Conservation (phyloP, 1,140 invertebrate genomes). For the Propsilocerus akamusi region DNA sequence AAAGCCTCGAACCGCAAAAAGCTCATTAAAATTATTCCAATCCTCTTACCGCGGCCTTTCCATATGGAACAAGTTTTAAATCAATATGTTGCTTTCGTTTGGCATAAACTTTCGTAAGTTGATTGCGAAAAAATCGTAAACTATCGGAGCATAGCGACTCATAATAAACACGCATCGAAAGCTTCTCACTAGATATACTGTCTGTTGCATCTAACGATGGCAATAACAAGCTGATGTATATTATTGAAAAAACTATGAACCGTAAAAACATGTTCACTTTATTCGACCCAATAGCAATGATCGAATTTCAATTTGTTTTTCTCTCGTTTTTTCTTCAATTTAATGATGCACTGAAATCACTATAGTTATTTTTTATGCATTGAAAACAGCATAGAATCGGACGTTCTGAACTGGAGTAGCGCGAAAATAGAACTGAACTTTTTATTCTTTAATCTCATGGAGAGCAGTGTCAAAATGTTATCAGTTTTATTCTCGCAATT, state of each 20-base stretch:
- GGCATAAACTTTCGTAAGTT: constrained; percentile 11
- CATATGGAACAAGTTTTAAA: constrained; percentile 19
- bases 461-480: too few relatives aligned
- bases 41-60: constrained; percentile 17
- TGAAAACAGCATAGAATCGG: too few relatives aligned
- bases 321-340: too few relatives aligned
- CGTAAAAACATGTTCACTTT: background rate
- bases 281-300: too few relatives aligned
- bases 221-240: background rate
- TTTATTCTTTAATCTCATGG: too few relatives aligned
- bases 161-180: constrained; percentile 13
- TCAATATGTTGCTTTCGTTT: constrained; percentile 14
- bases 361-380: too few relatives aligned
- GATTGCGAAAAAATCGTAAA: constrained; percentile 15
- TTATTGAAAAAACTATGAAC: background rate
- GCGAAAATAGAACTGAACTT: too few relatives aligned
- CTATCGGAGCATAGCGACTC: constrained; percentile 20
- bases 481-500: too few relatives aligned
- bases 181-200: background rate
- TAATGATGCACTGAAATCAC: too few relatives aligned
- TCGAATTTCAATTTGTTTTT: too few relatives aligned
- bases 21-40: background rate
- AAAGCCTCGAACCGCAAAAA: background rate
- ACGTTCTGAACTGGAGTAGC: too few relatives aligned
- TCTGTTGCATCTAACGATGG: background rate